phyloP scores from a whole-genome alignment of 2,888 invertebrate genomes.

The Meloe dianella region DNA sequence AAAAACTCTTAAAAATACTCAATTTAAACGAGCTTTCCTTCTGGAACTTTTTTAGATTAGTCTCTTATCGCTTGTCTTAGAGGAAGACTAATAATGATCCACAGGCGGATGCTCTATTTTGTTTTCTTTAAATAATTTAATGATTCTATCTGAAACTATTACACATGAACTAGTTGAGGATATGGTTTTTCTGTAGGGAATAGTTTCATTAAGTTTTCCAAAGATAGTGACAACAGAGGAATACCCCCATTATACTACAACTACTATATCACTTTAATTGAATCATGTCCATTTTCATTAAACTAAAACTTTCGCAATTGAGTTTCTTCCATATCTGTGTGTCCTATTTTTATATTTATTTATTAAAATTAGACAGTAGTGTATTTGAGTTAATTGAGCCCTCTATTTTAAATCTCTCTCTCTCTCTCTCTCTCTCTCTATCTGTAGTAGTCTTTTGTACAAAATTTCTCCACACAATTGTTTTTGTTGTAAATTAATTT shows the following conservation, averaged over 20 bases:
- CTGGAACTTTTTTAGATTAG: no score
- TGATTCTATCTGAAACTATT: no score
- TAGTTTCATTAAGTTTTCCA: not conserved
- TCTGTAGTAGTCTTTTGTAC: not conserved
- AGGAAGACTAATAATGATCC: no score
- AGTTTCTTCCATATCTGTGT: not conserved
- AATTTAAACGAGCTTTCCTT: no score
- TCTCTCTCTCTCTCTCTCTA: no score
- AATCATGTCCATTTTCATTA: constrained; percentile 8
- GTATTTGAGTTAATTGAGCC: not conserved
- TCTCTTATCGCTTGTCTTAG: no score
- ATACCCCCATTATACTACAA: not conserved
- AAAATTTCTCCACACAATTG: not conserved
- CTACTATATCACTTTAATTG: not conserved
- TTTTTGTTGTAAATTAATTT: not conserved
- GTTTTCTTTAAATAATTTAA: no score
- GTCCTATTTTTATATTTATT: not conserved
- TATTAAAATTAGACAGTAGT: not conserved
- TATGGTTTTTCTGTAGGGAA: not conserved
- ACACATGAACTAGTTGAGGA: not conserved
- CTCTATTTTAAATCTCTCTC: not conserved
- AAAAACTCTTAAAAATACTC: no score
- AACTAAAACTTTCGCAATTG: not conserved
- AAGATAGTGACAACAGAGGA: not conserved
- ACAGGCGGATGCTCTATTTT: no score